Evolutionary conservation across 2,797 vertebrate genomes (phyloP), one percentile per base, ranked within the genome.

Genomic region (Sebastes iracundus): DNA sequence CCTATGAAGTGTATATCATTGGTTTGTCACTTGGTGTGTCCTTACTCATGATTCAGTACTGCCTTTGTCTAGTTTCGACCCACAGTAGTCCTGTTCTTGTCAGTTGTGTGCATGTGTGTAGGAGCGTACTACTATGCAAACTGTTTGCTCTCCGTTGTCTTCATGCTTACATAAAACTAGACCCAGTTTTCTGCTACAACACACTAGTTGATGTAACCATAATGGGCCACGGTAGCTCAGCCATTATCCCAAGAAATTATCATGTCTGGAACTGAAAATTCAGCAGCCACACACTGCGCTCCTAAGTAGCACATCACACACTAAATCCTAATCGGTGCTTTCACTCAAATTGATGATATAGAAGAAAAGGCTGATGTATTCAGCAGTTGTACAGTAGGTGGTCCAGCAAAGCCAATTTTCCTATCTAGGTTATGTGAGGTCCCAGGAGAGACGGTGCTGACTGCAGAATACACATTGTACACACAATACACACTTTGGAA

Each of bases 171-270:
- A 38, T 87, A 91, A 91, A 89, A 53, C 56, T 65, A 75, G 80
- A 86, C 83, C 87, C 65, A 86, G 59, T 88, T 91, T 68, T 84
- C 33, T 69, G 77, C 60, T 30, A 42, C n/a, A 68, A 71, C 55
- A 35, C 32, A 10, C 64, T 16, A 28, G 46, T 87, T 82, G 70
- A 69, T 71, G 20, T 23, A 13, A 42, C 46, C 63, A 79, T 75
- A 85, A 77, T 83, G 69, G 79, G 18, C 63, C 70, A 46, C 55
- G 75, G 46, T 71, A 58, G 73, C 70, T 79, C 65, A 49, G 70
- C 71, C 69, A 75, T 92, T 88, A 85, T 91, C 78, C 61, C 11
- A 55, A 81, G 35, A 88, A 85, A 93, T 91, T 82, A 81, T 10
- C 76, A 69, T 70, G 20, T 23, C 28, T 55, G 59, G 35, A 83